Percentiles rank a stretch among this genome's conserved stretches.
phyloP scores from a whole-genome alignment of 2,113 vertebrate species.

The Dasyprocta punctata region DNA sequence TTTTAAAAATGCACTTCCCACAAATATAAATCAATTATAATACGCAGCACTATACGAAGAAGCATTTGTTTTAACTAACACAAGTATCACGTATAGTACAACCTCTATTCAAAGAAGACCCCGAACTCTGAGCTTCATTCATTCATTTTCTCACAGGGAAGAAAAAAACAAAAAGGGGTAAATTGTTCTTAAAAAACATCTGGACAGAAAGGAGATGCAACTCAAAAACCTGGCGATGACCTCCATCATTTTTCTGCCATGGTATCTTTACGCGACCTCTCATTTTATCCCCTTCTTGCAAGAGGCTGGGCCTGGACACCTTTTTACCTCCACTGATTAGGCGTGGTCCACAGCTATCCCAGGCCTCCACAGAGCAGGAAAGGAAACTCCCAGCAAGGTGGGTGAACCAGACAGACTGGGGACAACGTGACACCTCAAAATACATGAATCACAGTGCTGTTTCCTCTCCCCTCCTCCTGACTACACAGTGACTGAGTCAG shows the following conservation, averaged over 20 bases:
- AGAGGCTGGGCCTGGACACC: neutral
- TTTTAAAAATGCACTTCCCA: neutral
- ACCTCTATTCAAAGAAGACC: neutral
- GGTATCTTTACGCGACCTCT: neutral
- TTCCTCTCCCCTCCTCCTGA: neutral
- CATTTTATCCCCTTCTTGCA: neutral
- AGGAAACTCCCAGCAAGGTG: neutral
- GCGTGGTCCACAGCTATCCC: rapidly evolving
- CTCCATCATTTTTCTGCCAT: neutral
- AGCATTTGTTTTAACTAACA: neutral
- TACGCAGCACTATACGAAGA: neutral
- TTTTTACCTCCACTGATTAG: neutral
- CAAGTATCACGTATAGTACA: slow-evolving; percentile 29
- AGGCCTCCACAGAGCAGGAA: neutral
- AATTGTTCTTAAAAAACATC: slow-evolving; percentile 18
- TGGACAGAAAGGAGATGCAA: neutral
- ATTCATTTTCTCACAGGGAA: neutral
- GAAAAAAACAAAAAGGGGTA: slow-evolving; percentile 7
- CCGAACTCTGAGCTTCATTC: neutral
- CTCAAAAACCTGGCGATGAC: neutral
- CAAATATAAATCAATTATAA: neutral
- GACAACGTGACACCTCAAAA: neutral
- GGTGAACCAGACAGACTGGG: neutral
- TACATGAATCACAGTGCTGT: neutral
- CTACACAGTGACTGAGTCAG: neutral